Evolutionary conservation across 2,797 vertebrate species (phyloP).

Genomic region (Onychomys leucogaster): DNA sequence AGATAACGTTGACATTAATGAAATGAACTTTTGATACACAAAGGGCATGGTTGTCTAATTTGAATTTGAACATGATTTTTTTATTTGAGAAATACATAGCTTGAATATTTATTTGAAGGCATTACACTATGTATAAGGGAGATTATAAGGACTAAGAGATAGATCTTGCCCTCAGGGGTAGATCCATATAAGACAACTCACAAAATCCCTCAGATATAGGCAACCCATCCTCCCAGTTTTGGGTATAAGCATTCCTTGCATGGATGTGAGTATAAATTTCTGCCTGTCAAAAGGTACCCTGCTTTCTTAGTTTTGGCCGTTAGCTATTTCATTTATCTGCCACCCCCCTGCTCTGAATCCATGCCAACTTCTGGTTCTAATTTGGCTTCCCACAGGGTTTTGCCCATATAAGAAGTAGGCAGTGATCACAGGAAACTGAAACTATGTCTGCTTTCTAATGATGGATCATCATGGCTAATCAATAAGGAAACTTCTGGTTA

Average conservation of each 20-base stretch:
- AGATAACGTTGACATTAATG: neutral
- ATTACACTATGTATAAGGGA: neutral
- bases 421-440: neutral
- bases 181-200: neutral
- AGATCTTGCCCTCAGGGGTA: neutral
- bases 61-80: neutral
- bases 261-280: neutral
- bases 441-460: slow-evolving; percentile 34
- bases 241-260: neutral
- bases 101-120: slow-evolving; percentile 18
- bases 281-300: neutral
- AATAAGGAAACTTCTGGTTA: neutral
- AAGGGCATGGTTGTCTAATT: neutral
- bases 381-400: neutral
- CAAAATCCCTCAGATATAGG: neutral
- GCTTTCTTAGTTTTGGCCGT: neutral
- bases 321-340: neutral
- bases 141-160: neutral
- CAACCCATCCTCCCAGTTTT: neutral
- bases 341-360: neutral
- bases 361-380: slow-evolving; percentile 1
- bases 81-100: slow-evolving; percentile 12
- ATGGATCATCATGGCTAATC: neutral
- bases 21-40: neutral
- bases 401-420: neutral